These are phyloP conservation scores for Sweltsa coloradensis DNA, from an alignment of 1,140 invertebrate species.

Conservation along the genomic window DNA sequence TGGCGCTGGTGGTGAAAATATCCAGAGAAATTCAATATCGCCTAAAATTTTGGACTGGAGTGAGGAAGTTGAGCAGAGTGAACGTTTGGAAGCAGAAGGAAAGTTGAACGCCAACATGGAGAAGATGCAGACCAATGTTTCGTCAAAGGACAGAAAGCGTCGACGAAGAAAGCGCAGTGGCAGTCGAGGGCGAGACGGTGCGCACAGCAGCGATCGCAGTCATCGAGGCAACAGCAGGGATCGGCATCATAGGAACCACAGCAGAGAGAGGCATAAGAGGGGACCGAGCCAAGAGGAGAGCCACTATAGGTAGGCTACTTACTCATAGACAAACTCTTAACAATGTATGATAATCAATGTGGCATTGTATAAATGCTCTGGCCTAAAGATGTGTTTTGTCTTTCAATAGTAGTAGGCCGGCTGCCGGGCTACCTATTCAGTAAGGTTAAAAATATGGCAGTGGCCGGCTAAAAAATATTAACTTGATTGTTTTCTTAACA, in stretches of 20 bases:
- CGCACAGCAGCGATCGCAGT: conserved; percentile 1
- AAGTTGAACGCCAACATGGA: conserved; percentile 22
- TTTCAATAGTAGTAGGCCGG: too few species aligned
- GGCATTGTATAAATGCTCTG: too few species aligned
- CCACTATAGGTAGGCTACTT: too few species aligned
- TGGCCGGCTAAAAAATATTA: too few species aligned
- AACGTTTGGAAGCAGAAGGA: conserved; percentile 30
- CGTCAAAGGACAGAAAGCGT: conserved; percentile 3
- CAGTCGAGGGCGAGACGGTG: background rate
- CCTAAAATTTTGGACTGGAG: conserved; percentile 15
- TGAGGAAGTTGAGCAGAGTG: conserved; percentile 17
- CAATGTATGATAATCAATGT: too few species aligned
- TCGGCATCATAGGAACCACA: background rate
- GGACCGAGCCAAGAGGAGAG: background rate
- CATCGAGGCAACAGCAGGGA: background rate
- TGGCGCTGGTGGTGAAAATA: too few species aligned
- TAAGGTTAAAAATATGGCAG: too few species aligned
- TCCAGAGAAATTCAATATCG: conserved; percentile 1
- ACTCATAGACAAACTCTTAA: too few species aligned
- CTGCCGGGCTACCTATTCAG: too few species aligned
- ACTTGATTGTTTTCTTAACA: too few species aligned
- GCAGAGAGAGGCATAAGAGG: conserved; percentile 1
- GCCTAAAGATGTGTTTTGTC: too few species aligned
- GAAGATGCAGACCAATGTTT: conserved; percentile 25
- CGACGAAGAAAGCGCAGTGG: background rate